Evolutionary conservation across 2,113 vertebrate species (phyloP).

Genomic region (Aspiorhynchus laticeps): DNA sequence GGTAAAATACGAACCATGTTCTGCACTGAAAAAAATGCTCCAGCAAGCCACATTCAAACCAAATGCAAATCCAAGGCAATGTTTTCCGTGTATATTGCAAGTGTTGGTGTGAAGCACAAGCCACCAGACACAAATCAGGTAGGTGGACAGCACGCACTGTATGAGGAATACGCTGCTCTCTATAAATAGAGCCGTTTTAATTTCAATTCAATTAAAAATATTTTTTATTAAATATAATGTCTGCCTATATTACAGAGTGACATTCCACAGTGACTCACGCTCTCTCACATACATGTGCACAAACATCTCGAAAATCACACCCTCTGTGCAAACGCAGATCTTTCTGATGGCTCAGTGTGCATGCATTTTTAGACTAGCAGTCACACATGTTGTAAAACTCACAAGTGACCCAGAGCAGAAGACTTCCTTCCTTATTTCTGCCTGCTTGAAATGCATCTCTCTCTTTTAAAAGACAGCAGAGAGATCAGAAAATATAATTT

Average conservation of each 20-base stretch:
- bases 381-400: neutral
- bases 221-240: neutral
- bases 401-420: neutral
- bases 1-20: neutral
- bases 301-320: constrained; percentile 15
- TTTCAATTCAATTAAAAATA: neutral
- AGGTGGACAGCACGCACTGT: neutral
- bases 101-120: neutral
- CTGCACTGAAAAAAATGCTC: neutral
- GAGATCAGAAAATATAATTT: neutral
- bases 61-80: neutral
- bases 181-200: neutral
- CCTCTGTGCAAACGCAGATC: neutral
- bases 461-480: too few species aligned
- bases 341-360: neutral
- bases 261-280: constrained; percentile 2
- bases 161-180: neutral
- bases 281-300: constrained; percentile 28
- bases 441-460: neutral
- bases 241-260: neutral
- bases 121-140: neutral
- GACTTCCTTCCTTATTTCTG: neutral
- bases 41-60: neutral
- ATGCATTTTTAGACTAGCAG: neutral
- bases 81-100: neutral